phyloP scores from a whole-genome alignment of 2,113 vertebrate genomes.

The Mus musculus region DNA sequence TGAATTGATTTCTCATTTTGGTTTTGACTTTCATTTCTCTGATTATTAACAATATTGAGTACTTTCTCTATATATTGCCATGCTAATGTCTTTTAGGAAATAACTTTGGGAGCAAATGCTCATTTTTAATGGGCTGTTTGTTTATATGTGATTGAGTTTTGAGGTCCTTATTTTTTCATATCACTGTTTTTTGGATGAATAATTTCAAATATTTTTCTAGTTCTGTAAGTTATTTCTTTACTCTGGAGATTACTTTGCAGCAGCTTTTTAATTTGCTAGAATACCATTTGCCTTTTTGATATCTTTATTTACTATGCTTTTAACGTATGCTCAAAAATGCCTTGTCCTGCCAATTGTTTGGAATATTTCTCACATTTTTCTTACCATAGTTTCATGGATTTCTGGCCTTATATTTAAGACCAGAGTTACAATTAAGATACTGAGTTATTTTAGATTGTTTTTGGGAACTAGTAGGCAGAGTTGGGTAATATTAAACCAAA shows the following conservation, averaged over 20 bases:
- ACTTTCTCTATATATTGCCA: neutral
- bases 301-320: neutral
- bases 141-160: neutral
- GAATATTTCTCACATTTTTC: neutral
- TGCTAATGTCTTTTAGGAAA: neutral
- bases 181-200: neutral
- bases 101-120: neutral
- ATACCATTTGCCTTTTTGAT: neutral
- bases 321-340: neutral
- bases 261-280: neutral
- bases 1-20: neutral
- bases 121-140: neutral
- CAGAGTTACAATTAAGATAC: neutral
- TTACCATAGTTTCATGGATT: neutral
- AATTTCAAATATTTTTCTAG: neutral
- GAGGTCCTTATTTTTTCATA: neutral
- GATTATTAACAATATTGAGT: neutral
- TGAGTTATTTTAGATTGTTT: neutral
- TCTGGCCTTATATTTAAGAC: neutral
- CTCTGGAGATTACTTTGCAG: neutral
- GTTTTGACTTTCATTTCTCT: neutral
- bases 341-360: neutral
- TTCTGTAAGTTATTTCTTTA: neutral
- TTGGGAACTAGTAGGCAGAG: neutral
- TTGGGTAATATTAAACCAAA: neutral